Evolutionary conservation across 2,888 invertebrate genomes (phyloP), one percentile per base, ranked within the genome.

Genomic region (Amorpha juglandis): DNA sequence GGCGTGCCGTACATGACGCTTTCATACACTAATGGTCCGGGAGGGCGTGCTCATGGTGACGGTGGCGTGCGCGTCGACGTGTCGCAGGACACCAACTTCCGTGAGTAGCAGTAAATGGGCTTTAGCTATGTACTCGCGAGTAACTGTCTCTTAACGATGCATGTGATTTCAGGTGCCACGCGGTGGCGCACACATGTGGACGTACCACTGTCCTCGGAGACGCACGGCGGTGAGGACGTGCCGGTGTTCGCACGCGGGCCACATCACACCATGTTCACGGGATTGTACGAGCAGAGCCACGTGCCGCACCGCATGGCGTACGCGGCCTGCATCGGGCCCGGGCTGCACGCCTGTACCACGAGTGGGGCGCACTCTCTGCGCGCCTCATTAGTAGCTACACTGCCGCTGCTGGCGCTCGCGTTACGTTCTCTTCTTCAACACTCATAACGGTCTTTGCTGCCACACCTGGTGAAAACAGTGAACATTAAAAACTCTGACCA

Each of bases 221-320:
- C 96, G 11, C 97, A 97, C 84, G 96, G 96, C 4, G 96, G 96
- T 0, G 97, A 97, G 74, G 97, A 97, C 91, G 97, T 97, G 33
- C 94, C 94, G 0, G 95, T 97, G 58, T 97, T 95, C 87, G 95
- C 95, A 73, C 85, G 86, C 55, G 97, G 96, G 63, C 96, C 96
- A 6, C 95, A 95, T 92, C 94, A 97, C 52, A 95, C 96, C 82
- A 90, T 97, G 66, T 96, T 97, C 86, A 93, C 95, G 14, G 97
- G 97, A 1, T 94, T 95, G 52, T 95, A 95, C 82, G 97, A 98
- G 81, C 97, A 98, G 90, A 95, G 95, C 81, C 95, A 95, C 79
- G 95, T 98, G 70, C 96, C 97, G 19, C 96, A 97, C 86, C 95
- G 96, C 64, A 95, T 96, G 91, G 95, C 94, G 38, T 97, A 95